Percentiles rank a stretch among this genome's conserved stretches.
Evolutionary conservation across 2,888 invertebrate genomes (phyloP).

Genomic region (Yponomeuta malinellus): DNA sequence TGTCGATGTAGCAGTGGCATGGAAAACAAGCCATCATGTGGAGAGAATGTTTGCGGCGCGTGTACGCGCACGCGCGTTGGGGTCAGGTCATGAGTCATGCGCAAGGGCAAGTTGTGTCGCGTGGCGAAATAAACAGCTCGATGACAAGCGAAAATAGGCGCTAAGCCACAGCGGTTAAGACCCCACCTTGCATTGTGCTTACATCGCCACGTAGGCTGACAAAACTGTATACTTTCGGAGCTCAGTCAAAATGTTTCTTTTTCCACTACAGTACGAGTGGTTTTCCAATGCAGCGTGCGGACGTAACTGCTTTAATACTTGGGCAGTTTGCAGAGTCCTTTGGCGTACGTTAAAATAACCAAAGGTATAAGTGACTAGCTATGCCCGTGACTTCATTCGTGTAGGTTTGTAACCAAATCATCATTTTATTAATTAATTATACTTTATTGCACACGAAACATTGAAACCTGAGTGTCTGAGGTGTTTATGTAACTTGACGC

Average conservation of each 20-base stretch:
- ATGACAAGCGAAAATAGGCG: background rate
- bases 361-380: too few relatives aligned
- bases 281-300: background rate
- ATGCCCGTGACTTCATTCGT: too few relatives aligned
- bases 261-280: background rate
- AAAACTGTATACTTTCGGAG: background rate
- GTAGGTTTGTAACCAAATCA: too few relatives aligned
- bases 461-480: too few relatives aligned
- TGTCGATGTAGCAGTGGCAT: background rate
- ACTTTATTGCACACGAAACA: too few relatives aligned
- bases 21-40: background rate
- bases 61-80: slow-evolving; percentile 19
- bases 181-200: background rate
- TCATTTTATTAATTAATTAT: too few relatives aligned
- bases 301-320: too few relatives aligned
- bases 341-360: background rate
- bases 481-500: too few relatives aligned
- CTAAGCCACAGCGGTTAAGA: background rate
- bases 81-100: slow-evolving; percentile 19
- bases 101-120: slow-evolving; percentile 15
- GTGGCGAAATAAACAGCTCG: slow-evolving; percentile 12
- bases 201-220: background rate
- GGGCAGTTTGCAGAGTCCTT: background rate
- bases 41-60: background rate
- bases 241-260: background rate